phyloP scores from a whole-genome alignment of 2,113 vertebrate species.

The Raphicerus campestris region DNA sequence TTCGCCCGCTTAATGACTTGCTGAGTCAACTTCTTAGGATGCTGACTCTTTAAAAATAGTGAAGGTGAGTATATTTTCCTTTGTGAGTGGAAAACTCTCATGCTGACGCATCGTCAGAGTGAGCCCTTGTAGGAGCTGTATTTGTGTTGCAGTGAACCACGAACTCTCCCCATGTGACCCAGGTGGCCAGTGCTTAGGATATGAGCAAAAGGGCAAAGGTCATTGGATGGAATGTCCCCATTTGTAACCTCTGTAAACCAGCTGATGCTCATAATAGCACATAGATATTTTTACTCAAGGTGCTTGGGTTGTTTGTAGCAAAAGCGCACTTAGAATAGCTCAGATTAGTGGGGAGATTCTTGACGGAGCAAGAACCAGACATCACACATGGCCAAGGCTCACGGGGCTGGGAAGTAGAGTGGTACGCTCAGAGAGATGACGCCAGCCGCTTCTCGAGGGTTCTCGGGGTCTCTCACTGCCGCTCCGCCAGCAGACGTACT shows the following conservation, averaged over 20 bases:
- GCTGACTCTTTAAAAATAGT: neutral
- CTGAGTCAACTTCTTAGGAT: neutral
- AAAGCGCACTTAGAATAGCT: neutral
- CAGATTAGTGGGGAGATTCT: neutral
- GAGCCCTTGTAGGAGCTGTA: fast-evolving
- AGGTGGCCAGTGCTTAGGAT: neutral
- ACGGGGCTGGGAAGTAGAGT: fast-evolving
- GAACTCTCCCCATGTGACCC: neutral
- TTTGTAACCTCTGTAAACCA: neutral
- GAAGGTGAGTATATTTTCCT: neutral
- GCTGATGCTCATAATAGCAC: neutral
- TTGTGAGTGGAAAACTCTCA: fast-evolving
- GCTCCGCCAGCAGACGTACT: fast-evolving
- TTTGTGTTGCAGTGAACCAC: fast-evolving
- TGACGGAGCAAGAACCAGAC: too few species aligned
- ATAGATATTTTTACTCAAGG: too few species aligned
- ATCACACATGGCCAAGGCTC: fast-evolving
- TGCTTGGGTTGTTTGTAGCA: fast-evolving
- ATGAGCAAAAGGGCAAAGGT: neutral
- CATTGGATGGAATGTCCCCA: neutral
- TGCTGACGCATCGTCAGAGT: fast-evolving
- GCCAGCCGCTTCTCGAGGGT: fast-evolving
- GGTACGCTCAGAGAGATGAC: fast-evolving
- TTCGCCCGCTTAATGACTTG: neutral
- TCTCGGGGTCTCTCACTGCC: fast-evolving